Evolutionary conservation across 2,113 vertebrate species (phyloP).

Genomic region (Sylvietta virens): DNA sequence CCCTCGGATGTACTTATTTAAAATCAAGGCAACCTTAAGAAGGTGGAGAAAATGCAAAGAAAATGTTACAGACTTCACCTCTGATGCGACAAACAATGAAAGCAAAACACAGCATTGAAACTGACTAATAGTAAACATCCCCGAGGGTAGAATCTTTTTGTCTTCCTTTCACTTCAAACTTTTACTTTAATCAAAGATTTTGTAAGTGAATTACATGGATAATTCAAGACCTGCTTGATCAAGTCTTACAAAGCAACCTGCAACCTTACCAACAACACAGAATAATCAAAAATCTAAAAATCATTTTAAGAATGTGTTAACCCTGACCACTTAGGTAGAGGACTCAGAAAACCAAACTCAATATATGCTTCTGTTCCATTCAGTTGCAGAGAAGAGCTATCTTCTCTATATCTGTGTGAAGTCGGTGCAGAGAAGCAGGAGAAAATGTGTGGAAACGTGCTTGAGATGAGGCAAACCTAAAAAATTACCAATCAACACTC

Average conservation of each 20-base stretch:
- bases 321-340: not conserved
- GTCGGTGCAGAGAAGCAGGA: not conserved
- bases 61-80: not conserved
- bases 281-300: not conserved
- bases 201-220: accelerated
- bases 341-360: not conserved
- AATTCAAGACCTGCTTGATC: not conserved
- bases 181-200: not conserved
- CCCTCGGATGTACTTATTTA: not conserved
- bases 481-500: not conserved
- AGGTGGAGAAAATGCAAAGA: not conserved
- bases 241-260: not conserved
- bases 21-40: not conserved
- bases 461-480: not conserved
- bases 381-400: not conserved
- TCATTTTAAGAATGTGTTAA: not conserved
- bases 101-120: not conserved
- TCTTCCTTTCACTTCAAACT: not conserved
- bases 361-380: not conserved
- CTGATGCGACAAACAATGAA: not conserved
- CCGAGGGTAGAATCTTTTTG: not conserved
- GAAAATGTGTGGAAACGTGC: not conserved
- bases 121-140: not conserved
- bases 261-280: not conserved
- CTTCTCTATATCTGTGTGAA: not conserved